Percentiles rank a stretch among this genome's conserved stretches.
phyloP scores from a whole-genome alignment of 2,888 invertebrate genomes.

The Isotomurus palustris region DNA sequence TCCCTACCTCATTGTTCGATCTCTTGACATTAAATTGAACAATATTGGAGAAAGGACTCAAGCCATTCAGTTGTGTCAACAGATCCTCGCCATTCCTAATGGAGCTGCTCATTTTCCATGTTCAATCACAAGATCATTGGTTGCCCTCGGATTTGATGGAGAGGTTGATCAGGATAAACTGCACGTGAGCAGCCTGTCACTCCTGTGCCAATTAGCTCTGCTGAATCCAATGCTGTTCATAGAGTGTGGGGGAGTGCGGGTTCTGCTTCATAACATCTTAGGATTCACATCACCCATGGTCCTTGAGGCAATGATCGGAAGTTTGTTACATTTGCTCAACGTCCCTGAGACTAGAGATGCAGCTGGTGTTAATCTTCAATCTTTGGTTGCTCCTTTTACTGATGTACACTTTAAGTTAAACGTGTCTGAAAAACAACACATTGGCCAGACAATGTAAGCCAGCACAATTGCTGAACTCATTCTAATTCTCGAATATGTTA shows the following conservation, averaged over 20 bases:
- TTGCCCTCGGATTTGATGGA: conserved; percentile 75
- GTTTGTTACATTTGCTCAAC: conserved; percentile 77
- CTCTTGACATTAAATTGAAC: conserved; percentile 80
- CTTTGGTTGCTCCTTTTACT: conserved; percentile 87
- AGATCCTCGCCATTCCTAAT: conserved; percentile 46
- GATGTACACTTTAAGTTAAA: conserved; percentile 68
- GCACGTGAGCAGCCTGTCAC: conserved; percentile 77
- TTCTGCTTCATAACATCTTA: conserved; percentile 72
- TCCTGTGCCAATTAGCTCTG: conserved; percentile 81
- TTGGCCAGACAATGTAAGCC: background rate
- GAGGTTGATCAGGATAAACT: conserved; percentile 76
- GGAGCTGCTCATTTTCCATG: conserved; percentile 59
- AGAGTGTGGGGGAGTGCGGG: conserved; percentile 74
- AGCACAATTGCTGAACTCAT: background rate
- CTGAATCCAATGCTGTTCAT: conserved; percentile 76
- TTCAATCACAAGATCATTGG: conserved; percentile 71
- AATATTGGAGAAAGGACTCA: conserved; percentile 79
- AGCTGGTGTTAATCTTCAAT: conserved; percentile 74
- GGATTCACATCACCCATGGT: conserved; percentile 83
- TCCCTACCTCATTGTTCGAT: conserved; percentile 79
- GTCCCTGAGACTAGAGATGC: conserved; percentile 72
- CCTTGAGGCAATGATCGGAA: conserved; percentile 84
- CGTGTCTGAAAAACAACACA: background rate
- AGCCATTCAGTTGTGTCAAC: conserved; percentile 77
- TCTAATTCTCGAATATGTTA: background rate